Evolutionary conservation across 2,113 vertebrate genomes (phyloP), one percentile per base, ranked within the genome.

Genomic region (Campylorhamphus procurvoides): DNA sequence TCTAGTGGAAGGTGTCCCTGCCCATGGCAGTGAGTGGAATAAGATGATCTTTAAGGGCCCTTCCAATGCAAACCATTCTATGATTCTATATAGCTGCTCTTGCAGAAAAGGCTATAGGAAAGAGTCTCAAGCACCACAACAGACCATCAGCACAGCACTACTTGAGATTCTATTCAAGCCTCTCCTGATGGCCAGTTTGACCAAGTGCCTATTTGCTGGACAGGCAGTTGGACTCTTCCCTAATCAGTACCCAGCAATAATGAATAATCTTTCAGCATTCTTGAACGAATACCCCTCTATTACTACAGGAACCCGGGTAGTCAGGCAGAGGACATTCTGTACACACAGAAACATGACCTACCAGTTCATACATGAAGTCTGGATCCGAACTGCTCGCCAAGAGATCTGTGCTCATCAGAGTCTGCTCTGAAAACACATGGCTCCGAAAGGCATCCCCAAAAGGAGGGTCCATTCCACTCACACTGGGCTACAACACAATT

Each of bases 361-460:
- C 99, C 99, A 99, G 97, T 97, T 99, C 99, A 91, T 99, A 99
- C 99, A 99, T 99, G 98, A 99, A 99, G 97, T 99, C 99, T 97
- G 99, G 99, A 97, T 99, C 99, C 44, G 99, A 99, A 98, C 98
- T 99, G 98, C 98, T 99, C 49, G 99, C 98, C 95, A 99, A 98
- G 94, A 99, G 98, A 94, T 99, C 99, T 42, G 99, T 99, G 98
- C 99, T 99, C 98, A 99, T 99, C 97, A 99, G 97, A 92, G 98
- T 99, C 98, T 99, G 99, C 98, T 99, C 99, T 94, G 99, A 99
- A 98, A 99, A 99, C 42, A 98, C 98, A 97, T 99, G 99, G 98
- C 99, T 99, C 97, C 99, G 99, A 99, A 99, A 99, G 97, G 99
- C 99, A 75, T 99, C 99, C 97, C 98, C 99, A 97, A 99, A 99